These are phyloP conservation scores for Chrysaora quinquecirrha DNA, from an alignment of 30 jellyfish, hydroid and myxozoan species.

Conservation along the genomic window DNA sequence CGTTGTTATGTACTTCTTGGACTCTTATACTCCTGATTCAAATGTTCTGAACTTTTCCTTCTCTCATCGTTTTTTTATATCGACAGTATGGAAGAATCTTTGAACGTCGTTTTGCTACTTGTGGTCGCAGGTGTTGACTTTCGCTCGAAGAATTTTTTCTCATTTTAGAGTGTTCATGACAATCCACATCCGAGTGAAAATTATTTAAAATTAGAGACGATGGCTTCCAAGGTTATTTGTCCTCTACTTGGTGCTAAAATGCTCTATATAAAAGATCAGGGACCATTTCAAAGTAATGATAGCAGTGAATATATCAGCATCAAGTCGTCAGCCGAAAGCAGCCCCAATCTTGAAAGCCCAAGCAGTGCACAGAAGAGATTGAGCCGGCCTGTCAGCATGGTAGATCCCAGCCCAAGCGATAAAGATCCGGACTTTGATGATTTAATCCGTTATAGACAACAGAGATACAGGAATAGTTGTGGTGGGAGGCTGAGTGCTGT, in stretches of 20 bases:
- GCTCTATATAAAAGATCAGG: constrained; percentile 38
- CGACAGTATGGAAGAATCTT: too few species aligned
- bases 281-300: constrained; percentile 16
- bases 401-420: constrained; percentile 60
- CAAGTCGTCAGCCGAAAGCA: constrained; percentile 36
- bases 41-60: too few species aligned
- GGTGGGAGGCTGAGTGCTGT: constrained; percentile 81
- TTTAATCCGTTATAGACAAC: constrained; percentile 69
- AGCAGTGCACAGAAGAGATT: constrained; percentile 17
- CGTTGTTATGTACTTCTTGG: too few species aligned
- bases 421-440: constrained; percentile 90
- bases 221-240: constrained; percentile 80
- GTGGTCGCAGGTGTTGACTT: too few species aligned
- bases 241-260: constrained; percentile 92
- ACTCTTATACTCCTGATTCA: too few species aligned
- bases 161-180: constrained; percentile 91
- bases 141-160: too few species aligned
- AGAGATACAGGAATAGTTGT: constrained; percentile 65
- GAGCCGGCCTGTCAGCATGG: constrained; percentile 77
- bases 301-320: neutral
- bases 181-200: constrained; percentile 81
- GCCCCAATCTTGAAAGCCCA: constrained; percentile 60
- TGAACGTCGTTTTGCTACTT: too few species aligned
- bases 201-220: constrained; percentile 72
- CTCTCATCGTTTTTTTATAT: too few species aligned